Percentiles rank a stretch among this genome's conserved stretches.
Conservation (phyloP, 2,888 invertebrate species). For the Galerucella nymphaeae region DNA sequence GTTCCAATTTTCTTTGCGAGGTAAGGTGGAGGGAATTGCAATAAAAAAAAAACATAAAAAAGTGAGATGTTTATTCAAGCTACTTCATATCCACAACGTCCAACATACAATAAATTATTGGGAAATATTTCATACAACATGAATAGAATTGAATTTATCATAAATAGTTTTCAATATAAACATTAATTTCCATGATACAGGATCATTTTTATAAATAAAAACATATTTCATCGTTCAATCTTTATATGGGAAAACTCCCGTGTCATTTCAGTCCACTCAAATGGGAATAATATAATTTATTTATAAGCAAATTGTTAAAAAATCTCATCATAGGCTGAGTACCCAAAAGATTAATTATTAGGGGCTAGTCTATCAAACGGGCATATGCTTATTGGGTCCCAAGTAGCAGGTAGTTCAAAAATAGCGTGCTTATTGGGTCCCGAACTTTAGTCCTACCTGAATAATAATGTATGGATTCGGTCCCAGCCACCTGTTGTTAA, state of each 20-base stretch:
- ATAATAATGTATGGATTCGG: too few species aligned
- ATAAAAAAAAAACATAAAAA: slow-evolving; percentile 35
- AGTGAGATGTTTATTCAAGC: slow-evolving; percentile 51
- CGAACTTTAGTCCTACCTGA: too few species aligned
- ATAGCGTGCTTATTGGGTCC: too few species aligned
- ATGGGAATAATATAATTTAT: too few species aligned
- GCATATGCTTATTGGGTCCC: too few species aligned
- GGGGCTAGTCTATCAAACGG: too few species aligned
- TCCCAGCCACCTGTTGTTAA: too few species aligned
- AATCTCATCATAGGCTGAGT: not conserved
- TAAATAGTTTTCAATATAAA: slow-evolving; percentile 53
- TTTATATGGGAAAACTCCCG: not conserved
- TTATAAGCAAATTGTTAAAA: not conserved
- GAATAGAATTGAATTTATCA: slow-evolving; percentile 55
- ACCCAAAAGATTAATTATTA: not conserved
- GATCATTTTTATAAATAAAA: slow-evolving; percentile 29
- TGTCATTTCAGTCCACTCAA: not conserved
- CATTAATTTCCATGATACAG: slow-evolving; percentile 47
- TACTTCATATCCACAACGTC: slow-evolving; percentile 54
- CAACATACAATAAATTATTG: slow-evolving; percentile 55
- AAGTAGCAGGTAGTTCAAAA: too few species aligned
- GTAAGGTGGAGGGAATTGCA: not conserved
- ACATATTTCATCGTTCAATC: slow-evolving; percentile 25
- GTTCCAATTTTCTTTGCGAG: too few species aligned
- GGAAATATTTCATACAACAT: slow-evolving; percentile 52